Evolutionary conservation across 2,888 invertebrate genomes (phyloP).

Genomic region (Chymomyza fuscimana): DNA sequence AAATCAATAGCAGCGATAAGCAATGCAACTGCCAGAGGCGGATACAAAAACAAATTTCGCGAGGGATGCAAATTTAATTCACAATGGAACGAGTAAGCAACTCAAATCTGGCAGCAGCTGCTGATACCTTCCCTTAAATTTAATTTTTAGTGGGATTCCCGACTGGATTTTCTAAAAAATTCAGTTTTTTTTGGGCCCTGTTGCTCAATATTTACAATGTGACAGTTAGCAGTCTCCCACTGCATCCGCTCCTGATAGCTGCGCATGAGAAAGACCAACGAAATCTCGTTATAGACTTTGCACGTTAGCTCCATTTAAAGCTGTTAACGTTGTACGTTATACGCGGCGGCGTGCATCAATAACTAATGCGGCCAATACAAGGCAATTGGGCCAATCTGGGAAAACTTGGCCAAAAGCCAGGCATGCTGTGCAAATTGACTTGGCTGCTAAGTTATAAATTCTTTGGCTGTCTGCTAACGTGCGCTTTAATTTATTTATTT

Average conservation of each 20-base stretch:
- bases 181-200: no score
- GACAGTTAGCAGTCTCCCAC: no score
- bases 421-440: constrained; percentile 70
- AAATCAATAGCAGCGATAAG: constrained; percentile 50
- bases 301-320: background rate
- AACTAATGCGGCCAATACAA: background rate
- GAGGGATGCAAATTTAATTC: no score
- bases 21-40: constrained; percentile 15
- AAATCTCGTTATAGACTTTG: background rate
- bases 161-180: no score
- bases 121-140: no score
- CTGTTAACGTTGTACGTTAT: background rate
- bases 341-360: constrained; percentile 2
- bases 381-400: background rate
- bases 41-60: no score
- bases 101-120: no score
- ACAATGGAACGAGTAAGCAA: no score
- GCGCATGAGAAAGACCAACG: background rate
- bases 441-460: background rate
- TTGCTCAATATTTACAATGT: no score
- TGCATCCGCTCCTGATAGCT: background rate
- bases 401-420: background rate
- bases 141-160: no score
- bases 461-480: background rate
- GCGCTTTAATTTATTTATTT: constrained; percentile 4